Conservation (phyloP, 1,140 invertebrate species). For the Scaptodrosophila lebanonensis region DNA sequence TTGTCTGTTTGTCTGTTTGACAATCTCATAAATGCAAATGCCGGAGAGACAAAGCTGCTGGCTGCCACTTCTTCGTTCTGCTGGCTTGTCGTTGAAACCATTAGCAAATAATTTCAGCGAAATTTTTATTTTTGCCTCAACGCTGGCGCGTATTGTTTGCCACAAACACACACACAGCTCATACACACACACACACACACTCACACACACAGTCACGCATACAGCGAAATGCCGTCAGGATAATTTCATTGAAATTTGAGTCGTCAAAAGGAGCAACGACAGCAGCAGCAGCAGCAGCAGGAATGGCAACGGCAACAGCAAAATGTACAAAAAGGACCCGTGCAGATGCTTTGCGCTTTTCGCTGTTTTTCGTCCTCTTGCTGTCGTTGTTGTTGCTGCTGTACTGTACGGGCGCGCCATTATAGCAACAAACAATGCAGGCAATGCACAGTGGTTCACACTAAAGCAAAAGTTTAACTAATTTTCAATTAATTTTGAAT, state of each 20-base stretch:
- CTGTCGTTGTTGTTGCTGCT: constrained; percentile 5
- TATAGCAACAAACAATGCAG: constrained; percentile 71
- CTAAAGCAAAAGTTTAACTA: too few species aligned
- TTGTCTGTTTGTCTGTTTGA: constrained; percentile 60
- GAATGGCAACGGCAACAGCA: too few species aligned
- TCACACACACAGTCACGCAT: not conserved
- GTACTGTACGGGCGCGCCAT: constrained; percentile 52
- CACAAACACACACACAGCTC: constrained; percentile 20
- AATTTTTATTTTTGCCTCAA: constrained; percentile 43
- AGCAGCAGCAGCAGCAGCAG: too few species aligned
- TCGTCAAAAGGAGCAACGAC: constrained; percentile 64
- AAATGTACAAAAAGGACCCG: constrained; percentile 66
- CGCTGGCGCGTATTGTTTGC: constrained; percentile 41
- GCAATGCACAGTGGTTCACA: too few species aligned
- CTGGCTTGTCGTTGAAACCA: constrained; percentile 46
- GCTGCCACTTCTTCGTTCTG: constrained; percentile 10
- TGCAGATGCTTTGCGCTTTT: constrained; percentile 73
- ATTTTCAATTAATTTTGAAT: too few species aligned
- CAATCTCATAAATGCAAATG: constrained; percentile 72
- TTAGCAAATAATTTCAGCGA: constrained; percentile 75
- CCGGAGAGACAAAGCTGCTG: constrained; percentile 24
- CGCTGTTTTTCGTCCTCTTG: constrained; percentile 16
- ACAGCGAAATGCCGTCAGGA: constrained; percentile 66
- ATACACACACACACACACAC: constrained; percentile 1
- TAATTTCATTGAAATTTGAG: constrained; percentile 77